Base-by-base conservation (phyloP, 2,797 vertebrate genomes). In the Phrynocephalus vlangalii region DNA sequence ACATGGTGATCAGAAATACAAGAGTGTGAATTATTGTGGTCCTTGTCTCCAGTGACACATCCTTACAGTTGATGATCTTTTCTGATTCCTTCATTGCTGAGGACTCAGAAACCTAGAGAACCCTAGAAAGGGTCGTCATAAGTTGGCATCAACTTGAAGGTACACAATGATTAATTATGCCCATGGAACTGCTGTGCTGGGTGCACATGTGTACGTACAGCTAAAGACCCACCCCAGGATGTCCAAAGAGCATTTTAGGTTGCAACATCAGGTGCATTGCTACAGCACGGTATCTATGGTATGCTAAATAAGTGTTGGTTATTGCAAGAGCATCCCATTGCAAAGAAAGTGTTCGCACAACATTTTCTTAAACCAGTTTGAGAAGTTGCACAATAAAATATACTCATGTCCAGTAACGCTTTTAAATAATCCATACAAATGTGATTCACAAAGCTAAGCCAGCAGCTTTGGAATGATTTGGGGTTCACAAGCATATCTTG, bases 401-500 rank as follows among this genome's bases (percentile, higher is more conserved):
- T 15, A 22, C 4, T 71, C 22, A 66, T 28, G 13, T 16, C 16
- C 5, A 6, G 70, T 56, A 56, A 56, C 52, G 13, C 52, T 56
- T 56, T 56, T 56, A 30, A 50, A 70, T 52, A 71, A 0, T n/a
- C 24, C 15, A 3, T 24, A 72, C 44, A 8, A 66, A 44, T 11
- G 13, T 11, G 44, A 0, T 16, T 15, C 9, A 48, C 5, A 72
- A 73, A 72, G 56, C n/a, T 72, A 63, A 3, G 10, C 24, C 16
- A 38, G 73, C 44, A 16, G 8, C 60, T 85, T 75, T 38, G 16
- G n/a, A 85, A 84, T 30, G 67, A n/a, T 73, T 66, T 63, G 67
- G 20, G 67, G 80, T 85, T 85, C 52, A 73, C 33, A 66, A 20
- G 70, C 63, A 73, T 66, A 75, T 84, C 38, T 66, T 56, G 75